Base-by-base conservation (phyloP, 2,113 vertebrate species). In the Chascanopsetta lugubris region DNA sequence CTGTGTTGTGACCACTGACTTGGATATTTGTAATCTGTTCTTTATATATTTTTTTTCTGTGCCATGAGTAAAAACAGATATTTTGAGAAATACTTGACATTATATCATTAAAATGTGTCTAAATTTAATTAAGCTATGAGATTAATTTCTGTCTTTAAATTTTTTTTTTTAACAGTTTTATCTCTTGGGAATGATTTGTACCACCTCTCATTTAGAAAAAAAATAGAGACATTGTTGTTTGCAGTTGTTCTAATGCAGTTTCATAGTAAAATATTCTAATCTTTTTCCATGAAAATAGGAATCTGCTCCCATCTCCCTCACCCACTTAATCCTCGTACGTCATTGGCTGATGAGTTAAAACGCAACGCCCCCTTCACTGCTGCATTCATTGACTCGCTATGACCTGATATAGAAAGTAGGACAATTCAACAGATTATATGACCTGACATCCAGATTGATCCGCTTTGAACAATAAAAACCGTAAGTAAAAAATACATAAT, bases 1-100 rank as follows among this genome's bases (percentile, higher is more conserved):
- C 81, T 88, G 69, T 78, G 54, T 85, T 72, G 43, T 70, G 70
- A 83, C 78, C 73, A 80, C 73, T 77, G 53, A 69, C 75, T 76
- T 82, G 61, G 80, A 61, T 76, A 29, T 77, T 75, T 48, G 58
- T 60, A 62, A 57, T 68, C 47, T 49, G 2, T 48, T 61, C 25
- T 62, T 70, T 59, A 48, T 73, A 75, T 77, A 80, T 61, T 32
- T 27, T 34, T 75, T 15, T 34, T 80, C 26, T 51, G 65, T 67
- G 36, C 60, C 69, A 71, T 59, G 46, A 75, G 27, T 42, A 38
- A 38, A 38, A 38, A n/a, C n/a, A 42, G 17, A 8, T 18, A 15
- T 42, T 42, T 18, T 11, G 29, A 53, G 27, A 57, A 36, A 64
- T 61, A 48, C 15, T 40, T 1, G 34, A 47, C 6, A 20, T 32